Evolutionary conservation across 2,888 invertebrate species (phyloP).

Genomic region (Chloroclystis v-ata): DNA sequence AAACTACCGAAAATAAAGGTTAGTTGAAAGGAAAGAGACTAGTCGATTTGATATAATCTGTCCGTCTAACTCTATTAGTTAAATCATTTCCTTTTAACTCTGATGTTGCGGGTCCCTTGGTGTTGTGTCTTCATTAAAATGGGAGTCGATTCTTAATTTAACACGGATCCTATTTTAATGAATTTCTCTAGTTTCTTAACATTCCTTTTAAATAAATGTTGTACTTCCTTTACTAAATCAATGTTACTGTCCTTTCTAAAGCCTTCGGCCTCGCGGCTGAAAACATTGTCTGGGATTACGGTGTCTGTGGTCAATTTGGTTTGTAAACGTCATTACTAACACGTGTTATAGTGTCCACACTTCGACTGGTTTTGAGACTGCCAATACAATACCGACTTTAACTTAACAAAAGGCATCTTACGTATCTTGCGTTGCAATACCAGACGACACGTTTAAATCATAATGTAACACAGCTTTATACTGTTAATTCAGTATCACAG

Average conservation of each 20-base stretch:
- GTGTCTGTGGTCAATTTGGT: constrained; percentile 77
- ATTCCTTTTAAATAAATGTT: constrained; percentile 36
- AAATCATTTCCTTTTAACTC: constrained; percentile 50
- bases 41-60: constrained; percentile 35
- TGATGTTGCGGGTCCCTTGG: constrained; percentile 42
- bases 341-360: constrained; percentile 49
- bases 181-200: constrained; percentile 28
- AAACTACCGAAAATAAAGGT: constrained; percentile 63
- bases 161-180: constrained; percentile 33
- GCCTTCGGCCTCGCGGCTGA: constrained; percentile 70
- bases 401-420: too few species aligned
- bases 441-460: constrained; percentile 16
- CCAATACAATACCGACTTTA: constrained; percentile 33
- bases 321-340: constrained; percentile 59
- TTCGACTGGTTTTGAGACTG: constrained; percentile 46
- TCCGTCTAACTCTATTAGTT: constrained; percentile 56
- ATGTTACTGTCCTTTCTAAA: constrained; percentile 66
- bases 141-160: constrained; percentile 23
- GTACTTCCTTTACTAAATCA: constrained; percentile 51
- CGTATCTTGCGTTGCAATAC: constrained; percentile 21
- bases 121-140: constrained; percentile 37
- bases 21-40: constrained; percentile 47
- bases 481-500: constrained; percentile 12
- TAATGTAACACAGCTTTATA: constrained; percentile 25
- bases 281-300: constrained; percentile 73